These are phyloP conservation scores for Monarcha castaneiventris DNA, from an alignment of 2,113 vertebrate species.

Conservation along the genomic window DNA sequence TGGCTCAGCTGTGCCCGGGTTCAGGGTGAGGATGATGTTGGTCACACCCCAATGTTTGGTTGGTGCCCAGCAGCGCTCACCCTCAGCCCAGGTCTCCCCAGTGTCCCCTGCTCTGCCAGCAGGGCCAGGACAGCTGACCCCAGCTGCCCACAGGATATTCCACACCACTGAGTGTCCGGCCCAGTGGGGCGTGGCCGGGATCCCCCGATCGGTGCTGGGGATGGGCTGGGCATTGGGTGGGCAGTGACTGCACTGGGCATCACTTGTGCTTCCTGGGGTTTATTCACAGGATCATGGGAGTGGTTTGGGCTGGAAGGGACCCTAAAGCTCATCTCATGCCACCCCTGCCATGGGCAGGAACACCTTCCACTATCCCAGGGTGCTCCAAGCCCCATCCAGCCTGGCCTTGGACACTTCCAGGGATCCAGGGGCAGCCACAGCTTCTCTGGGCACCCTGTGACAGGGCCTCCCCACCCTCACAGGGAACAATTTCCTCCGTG, in stretches of 20 bases:
- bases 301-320: not conserved
- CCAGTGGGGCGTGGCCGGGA: not conserved
- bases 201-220: not conserved
- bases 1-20: not conserved
- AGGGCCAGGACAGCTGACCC: not conserved
- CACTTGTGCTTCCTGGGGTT: not conserved
- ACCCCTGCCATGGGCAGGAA: not conserved
- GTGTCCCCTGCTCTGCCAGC: not conserved
- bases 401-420: not conserved
- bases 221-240: not conserved
- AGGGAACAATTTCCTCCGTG: not conserved
- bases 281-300: not conserved
- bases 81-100: not conserved
- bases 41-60: not conserved
- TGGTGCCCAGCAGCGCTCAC: not conserved
- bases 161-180: not conserved
- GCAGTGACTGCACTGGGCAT: not conserved
- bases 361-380: fast-evolving
- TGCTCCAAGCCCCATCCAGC: fast-evolving
- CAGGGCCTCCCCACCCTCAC: not conserved
- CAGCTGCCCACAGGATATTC: not conserved
- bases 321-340: not conserved
- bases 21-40: not conserved
- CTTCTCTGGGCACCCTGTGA: not conserved
- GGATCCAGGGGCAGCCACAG: not conserved